These are phyloP conservation scores for Seriola quinqueradiata DNA, from an alignment of 2,113 vertebrate species.

Conservation along the genomic window DNA sequence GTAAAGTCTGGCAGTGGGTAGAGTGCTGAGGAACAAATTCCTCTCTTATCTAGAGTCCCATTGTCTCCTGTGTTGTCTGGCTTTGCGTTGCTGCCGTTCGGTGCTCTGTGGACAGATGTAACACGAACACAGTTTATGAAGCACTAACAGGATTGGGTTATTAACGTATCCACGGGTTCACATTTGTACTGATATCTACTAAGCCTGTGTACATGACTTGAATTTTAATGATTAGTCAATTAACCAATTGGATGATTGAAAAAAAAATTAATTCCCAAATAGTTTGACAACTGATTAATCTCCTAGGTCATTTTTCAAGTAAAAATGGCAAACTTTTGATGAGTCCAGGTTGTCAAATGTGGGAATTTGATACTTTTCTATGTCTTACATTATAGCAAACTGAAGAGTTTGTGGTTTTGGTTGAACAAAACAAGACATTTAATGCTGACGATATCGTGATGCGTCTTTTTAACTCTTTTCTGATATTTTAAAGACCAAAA, in stretches of 20 bases:
- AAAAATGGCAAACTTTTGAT: not conserved
- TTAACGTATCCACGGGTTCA: not conserved
- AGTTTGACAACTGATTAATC: not conserved
- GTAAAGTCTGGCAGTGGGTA: not conserved
- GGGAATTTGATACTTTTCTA: not conserved
- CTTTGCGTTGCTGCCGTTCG: not conserved
- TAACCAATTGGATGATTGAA: not conserved
- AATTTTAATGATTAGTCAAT: not conserved
- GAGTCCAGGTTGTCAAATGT: not conserved
- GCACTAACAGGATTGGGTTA: constrained; percentile 36
- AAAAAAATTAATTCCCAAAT: not conserved
- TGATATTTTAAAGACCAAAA: not conserved
- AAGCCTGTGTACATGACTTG: not conserved
- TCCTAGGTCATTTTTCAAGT: too few relatives aligned
- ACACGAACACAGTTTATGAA: constrained; percentile 33
- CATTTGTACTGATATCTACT: not conserved
- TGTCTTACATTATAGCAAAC: not conserved
- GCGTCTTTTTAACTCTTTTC: not conserved
- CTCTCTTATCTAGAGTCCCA: constrained; percentile 36
- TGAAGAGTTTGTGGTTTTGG: not conserved
- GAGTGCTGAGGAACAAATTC: constrained; percentile 44
- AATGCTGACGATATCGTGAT: not conserved
- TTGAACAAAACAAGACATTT: not conserved
- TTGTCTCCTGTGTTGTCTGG: constrained; percentile 45
- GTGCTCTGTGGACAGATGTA: constrained; percentile 13